Base-by-base conservation (phyloP, 2,888 invertebrate species). In the Thalpophila matura region DNA sequence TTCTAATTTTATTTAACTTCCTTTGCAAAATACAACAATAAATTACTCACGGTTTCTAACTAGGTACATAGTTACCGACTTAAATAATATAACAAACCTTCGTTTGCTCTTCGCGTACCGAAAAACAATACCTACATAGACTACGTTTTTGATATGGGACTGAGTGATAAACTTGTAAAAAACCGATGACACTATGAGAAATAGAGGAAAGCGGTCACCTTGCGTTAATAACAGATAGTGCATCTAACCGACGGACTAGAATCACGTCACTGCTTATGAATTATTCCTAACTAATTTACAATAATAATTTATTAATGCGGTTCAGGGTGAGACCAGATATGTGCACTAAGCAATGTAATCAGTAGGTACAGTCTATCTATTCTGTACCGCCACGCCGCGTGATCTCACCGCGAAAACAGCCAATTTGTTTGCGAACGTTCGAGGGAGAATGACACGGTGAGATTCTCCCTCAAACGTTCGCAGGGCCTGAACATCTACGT, bases 281-380 rank as follows among this genome's bases (percentile, higher is more conserved):
- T 64, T 35, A 63, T 64, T 64, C 46, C 10, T 26, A 27, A 42
- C 40, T 31, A 65, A 56, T 64, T 49, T 37, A 31, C 29, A 65
- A 31, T 55, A 16, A 37, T 65, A 31, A 49, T 56, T 56, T 37
- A 56, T 12, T 9, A 24, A 33, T 46, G 18, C 7, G 22, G 61
- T 14, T 46, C 16, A 46, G 22, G 33, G 5, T 40, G 12, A 40
- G 55, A 7, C 12, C 24, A n/a, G 40, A 31, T 43, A 31, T 27
- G n/a, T 35, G 27, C 4, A 18, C 3, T 10, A 26, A 10, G 20
- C 22, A 16, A 46, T 46, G 27, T 29, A 26, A 26, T 31, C 49
- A 10, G 49, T 14, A 9, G 10, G 12, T 51, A 22, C 0, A 9
- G 9, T 2, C 10, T 4, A 16, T 10, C 26, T 16, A 22, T 9